phyloP scores from a whole-genome alignment of 2,888 invertebrate species.

The Synergus laeviventris region DNA sequence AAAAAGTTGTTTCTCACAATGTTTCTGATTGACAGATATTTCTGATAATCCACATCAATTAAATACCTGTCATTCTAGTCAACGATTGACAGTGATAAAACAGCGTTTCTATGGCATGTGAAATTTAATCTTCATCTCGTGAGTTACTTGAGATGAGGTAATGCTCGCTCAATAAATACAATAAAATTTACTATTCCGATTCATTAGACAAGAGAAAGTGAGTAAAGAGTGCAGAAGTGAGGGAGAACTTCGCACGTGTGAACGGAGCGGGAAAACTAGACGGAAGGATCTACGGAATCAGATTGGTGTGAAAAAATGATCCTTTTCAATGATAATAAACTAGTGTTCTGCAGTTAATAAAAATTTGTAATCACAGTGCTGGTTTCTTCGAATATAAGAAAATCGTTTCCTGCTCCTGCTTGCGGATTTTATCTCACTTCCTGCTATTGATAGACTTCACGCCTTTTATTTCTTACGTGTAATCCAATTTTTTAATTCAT shows the following conservation, averaged over 20 bases:
- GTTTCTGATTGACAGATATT: constrained; percentile 12
- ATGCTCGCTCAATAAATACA: constrained; percentile 9
- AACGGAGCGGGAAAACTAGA: background rate
- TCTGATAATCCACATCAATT: constrained; percentile 8
- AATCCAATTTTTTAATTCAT: background rate
- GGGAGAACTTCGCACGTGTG: constrained; percentile 7
- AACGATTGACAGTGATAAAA: constrained; percentile 18
- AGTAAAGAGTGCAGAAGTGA: background rate
- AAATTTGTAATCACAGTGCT: background rate
- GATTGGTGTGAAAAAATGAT: background rate
- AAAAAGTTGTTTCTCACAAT: constrained; percentile 3
- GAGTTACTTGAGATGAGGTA: constrained; percentile 28
- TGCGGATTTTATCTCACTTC: background rate
- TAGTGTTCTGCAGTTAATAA: background rate
- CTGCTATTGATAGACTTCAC: background rate
- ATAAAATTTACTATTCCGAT: constrained; percentile 13
- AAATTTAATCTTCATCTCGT: constrained; percentile 20
- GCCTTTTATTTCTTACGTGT: background rate
- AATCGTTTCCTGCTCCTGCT: background rate
- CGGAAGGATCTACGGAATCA: background rate
- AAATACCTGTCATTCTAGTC: constrained; percentile 20
- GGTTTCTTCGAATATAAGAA: background rate
- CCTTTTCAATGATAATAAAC: constrained; percentile 8
- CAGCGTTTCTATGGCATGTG: constrained; percentile 21
- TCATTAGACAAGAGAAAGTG: constrained; percentile 20